Evolutionary conservation across 2,888 invertebrate genomes (phyloP).

Genomic region (Diaperis boleti): DNA sequence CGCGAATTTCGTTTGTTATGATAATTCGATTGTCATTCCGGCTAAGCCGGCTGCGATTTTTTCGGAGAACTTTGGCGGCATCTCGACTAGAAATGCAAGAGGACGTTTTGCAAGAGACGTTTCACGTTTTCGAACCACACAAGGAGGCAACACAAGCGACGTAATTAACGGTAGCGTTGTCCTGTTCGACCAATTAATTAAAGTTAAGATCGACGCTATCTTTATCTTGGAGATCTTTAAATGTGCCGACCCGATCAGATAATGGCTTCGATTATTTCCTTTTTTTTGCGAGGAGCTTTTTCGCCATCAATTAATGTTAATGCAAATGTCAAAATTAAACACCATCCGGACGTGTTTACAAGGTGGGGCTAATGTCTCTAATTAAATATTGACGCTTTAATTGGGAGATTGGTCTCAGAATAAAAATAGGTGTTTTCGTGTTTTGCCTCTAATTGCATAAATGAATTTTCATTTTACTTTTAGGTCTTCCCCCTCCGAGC

Average conservation of each 20-base stretch:
- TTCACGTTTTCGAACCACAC: conserved; percentile 38
- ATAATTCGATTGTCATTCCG: conserved; percentile 23
- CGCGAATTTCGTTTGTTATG: conserved; percentile 16
- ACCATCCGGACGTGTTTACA: conserved; percentile 1
- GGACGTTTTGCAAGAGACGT: conserved; percentile 14
- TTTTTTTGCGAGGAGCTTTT: conserved; percentile 1
- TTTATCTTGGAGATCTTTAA: conserved; percentile 35
- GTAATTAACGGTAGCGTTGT: conserved; percentile 50
- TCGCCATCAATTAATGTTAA: conserved; percentile 17
- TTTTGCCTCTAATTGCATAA: too few species aligned
- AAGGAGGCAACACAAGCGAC: conserved; percentile 32
- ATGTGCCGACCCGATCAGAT: conserved; percentile 35
- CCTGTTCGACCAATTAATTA: conserved; percentile 58
- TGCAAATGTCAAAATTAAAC: conserved; percentile 10
- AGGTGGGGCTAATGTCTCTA: not conserved
- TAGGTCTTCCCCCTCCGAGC: too few species aligned
- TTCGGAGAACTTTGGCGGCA: conserved; percentile 12
- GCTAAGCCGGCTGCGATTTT: conserved; percentile 22
- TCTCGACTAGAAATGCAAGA: conserved; percentile 1
- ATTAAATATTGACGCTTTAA: not conserved
- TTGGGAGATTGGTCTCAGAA: too few species aligned
- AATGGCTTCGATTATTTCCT: not conserved
- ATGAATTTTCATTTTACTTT: too few species aligned
- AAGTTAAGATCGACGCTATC: conserved; percentile 48
- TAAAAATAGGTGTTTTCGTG: too few species aligned